phyloP scores from a whole-genome alignment of 2,113 vertebrate species.

The Pterocles orientalis region DNA sequence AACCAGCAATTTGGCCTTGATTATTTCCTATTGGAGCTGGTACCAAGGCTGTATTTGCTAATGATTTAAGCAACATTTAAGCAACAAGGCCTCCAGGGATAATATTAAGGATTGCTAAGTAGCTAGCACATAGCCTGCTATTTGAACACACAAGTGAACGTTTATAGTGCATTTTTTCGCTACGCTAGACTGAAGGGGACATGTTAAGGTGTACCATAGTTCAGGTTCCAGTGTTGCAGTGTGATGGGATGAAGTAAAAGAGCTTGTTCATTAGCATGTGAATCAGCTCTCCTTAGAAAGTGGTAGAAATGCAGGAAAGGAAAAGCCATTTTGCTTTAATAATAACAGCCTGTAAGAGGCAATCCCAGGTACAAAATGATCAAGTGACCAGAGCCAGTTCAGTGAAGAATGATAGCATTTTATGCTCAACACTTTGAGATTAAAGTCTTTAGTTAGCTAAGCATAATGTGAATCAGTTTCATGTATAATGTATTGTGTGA shows the following conservation, averaged over 20 bases:
- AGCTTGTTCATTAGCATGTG: constrained; percentile 65
- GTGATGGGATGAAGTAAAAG: not conserved
- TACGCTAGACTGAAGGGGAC: not conserved
- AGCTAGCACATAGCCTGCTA: not conserved
- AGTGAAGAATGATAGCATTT: constrained; percentile 63
- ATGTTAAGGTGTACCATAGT: not conserved
- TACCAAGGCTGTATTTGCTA: not conserved
- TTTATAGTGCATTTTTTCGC: not conserved
- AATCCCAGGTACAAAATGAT: constrained; percentile 65
- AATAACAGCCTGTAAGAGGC: constrained; percentile 57
- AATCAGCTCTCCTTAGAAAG: constrained; percentile 53
- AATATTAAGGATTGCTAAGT: not conserved
- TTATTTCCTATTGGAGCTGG: not conserved
- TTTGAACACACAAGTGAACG: not conserved
- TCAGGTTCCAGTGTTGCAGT: not conserved
- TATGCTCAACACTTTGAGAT: constrained; percentile 63
- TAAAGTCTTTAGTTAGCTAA: constrained; percentile 65
- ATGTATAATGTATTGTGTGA: constrained; percentile 67
- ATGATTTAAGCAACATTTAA: not conserved
- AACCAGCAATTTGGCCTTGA: not conserved
- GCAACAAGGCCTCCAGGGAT: not conserved
- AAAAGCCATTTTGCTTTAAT: constrained; percentile 60
- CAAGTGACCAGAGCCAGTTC: constrained; percentile 65
- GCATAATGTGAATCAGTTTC: constrained; percentile 66
- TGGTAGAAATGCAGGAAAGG: constrained; percentile 36